Base-by-base conservation (phyloP, 1,140 invertebrate species). In the Agraylea sexmaculata region DNA sequence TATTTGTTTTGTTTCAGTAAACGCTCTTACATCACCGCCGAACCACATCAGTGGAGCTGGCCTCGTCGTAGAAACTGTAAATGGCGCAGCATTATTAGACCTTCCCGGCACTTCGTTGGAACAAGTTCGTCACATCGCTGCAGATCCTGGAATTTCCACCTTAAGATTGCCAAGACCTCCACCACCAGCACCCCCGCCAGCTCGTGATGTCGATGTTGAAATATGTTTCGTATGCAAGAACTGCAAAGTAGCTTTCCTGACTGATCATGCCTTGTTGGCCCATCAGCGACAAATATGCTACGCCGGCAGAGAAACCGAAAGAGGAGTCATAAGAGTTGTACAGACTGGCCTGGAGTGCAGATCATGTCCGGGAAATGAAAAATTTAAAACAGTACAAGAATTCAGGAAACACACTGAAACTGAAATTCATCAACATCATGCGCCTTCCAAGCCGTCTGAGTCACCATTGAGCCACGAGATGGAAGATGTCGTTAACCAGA, bases 211-310 rank as follows among this genome's bases (percentile, higher is more conserved):
- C 2, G 81, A 85, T 51, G 71, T 78, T 28, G 86, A 88, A 54
- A 69, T 85, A 13, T 86, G 83, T 49, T 80, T 83, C 65, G 81
- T 87, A 36, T 89, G 85, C 68, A 84, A 85, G 55, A 80, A 84
- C 53, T 89, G 85, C 59, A 80, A 84, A 38, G 72, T 84, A 32
- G 84, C 85, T 2, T 88, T 83, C 62, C 75, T 80, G 1, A 72
- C 75, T 28, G 78, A 82, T 36, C 73, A 75, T n/a, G 73, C 77
- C 3, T 68, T 87, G 32, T 62, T 81, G 27, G 68, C 64, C 8
- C 85, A 88, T 55, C 84, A 87, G 54, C 66, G 76, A 1, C 73
- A 69, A 33, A 54, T 57, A 0, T 80, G 77, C 53, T 80, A 77
- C 55, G 66, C 72, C 8, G 73, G 74, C 28, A 69, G 74, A 49